A percentile compares a stretch with the other conserved stretches of the same genome.
phyloP scores from a whole-genome alignment of 2,113 vertebrate genomes.

The Corythornis madagascariensis region DNA sequence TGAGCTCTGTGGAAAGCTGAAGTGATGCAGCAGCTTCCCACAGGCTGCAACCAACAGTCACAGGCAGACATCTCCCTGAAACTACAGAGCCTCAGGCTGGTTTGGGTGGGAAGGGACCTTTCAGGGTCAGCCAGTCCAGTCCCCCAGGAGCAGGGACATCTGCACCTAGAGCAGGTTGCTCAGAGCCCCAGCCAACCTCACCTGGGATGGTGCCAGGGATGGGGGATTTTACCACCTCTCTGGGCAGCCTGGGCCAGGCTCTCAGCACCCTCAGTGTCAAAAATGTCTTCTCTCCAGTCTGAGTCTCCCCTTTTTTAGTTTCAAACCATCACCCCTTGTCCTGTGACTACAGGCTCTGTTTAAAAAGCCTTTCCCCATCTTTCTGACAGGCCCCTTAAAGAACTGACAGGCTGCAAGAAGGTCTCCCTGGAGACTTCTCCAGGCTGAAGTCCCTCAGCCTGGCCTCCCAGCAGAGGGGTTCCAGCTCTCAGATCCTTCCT shows the following conservation, averaged over 20 bases:
- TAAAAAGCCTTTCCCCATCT: not conserved
- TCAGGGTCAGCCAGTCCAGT: not conserved
- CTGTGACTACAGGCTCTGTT: not conserved
- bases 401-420: not conserved
- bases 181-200: not conserved
- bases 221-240: not conserved
- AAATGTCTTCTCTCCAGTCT: not conserved
- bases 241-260: not conserved
- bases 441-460: not conserved
- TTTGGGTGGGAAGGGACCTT: not conserved
- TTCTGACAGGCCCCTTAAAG: not conserved
- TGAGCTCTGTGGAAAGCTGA: not conserved
- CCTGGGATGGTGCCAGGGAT: not conserved
- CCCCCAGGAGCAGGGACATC: not conserved
- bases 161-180: not conserved
- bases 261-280: not conserved
- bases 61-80: not conserved
- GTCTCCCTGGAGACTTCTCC: not conserved
- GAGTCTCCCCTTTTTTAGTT: not conserved
- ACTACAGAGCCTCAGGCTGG: not conserved
- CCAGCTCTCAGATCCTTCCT: not conserved
- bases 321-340: not conserved
- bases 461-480: not conserved
- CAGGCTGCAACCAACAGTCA: not conserved
- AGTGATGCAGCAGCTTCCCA: not conserved